Evolutionary conservation across 2,797 vertebrate species (phyloP).

Genomic region (Sebastes alutus): DNA sequence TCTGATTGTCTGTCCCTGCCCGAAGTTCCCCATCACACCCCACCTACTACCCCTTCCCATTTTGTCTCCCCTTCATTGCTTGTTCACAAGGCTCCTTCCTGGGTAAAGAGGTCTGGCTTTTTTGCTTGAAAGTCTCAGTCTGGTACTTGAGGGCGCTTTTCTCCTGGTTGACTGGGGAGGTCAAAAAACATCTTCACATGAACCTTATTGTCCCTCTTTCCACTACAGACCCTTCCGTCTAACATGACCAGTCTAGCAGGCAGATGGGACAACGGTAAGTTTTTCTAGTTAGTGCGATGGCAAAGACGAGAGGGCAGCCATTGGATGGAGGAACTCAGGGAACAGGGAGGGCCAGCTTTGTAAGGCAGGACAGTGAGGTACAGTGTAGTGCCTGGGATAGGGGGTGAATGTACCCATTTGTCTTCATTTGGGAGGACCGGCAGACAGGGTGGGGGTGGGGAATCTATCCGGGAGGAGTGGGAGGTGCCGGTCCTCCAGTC

Average conservation of each 20-base stretch:
- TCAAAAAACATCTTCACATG: constrained; percentile 53
- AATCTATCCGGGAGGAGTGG: constrained; percentile 76
- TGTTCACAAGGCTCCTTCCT: constrained; percentile 74
- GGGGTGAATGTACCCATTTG: constrained; percentile 83
- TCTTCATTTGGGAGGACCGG: constrained; percentile 84
- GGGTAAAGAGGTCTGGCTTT: constrained; percentile 68
- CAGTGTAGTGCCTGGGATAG: constrained; percentile 72
- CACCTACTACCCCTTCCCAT: constrained; percentile 75
- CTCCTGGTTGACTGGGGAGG: constrained; percentile 49
- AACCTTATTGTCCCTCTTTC: constrained; percentile 46
- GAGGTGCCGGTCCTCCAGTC: constrained; percentile 82
- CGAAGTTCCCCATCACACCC: constrained; percentile 77
- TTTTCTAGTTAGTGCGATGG: constrained; percentile 32
- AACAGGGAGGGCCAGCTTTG: constrained; percentile 68
- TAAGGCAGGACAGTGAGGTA: constrained; percentile 79
- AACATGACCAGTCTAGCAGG: constrained; percentile 45
- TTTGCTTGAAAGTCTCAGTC: constrained; percentile 71
- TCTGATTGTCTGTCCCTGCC: constrained; percentile 82
- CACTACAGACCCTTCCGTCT: constrained; percentile 34
- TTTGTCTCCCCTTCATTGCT: constrained; percentile 73
- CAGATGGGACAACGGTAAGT: constrained; percentile 34
- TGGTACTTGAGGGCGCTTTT: constrained; percentile 65
- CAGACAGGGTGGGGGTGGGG: constrained; percentile 76
- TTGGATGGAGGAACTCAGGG: constrained; percentile 50
- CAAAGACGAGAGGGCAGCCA: constrained; percentile 50